These are phyloP conservation scores for Aphelenchoides bicaudatus DNA, from an alignment of 2,888 invertebrate species.

Conservation along the genomic window DNA sequence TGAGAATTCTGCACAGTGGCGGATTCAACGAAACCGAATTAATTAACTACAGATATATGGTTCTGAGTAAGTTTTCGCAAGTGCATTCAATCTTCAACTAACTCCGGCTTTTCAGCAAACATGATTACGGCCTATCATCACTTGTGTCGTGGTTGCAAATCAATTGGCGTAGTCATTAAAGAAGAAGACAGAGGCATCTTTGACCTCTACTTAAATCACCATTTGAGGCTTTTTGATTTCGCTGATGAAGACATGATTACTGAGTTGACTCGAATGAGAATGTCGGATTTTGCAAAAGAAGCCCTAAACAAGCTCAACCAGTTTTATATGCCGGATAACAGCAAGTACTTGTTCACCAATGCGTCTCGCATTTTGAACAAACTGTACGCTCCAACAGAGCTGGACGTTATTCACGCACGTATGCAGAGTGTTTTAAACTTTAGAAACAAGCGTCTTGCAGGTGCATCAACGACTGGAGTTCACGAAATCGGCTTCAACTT, in stretches of 20 bases:
- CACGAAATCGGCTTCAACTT: slow-evolving; percentile 35
- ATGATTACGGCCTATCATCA: slow-evolving; percentile 27
- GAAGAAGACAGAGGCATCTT: slow-evolving; percentile 20
- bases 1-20: slow-evolving; percentile 32
- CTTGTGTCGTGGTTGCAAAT: slow-evolving; percentile 17
- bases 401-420: slow-evolving; percentile 31
- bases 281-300: slow-evolving; percentile 10
- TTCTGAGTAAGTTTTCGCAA: background rate
- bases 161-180: slow-evolving; percentile 6
- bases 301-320: slow-evolving; percentile 21
- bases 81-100: too few species aligned
- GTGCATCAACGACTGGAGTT: slow-evolving; percentile 35
- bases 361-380: slow-evolving; percentile 30
- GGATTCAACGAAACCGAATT: slow-evolving; percentile 39
- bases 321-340: slow-evolving; percentile 34
- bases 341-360: slow-evolving; percentile 28
- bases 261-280: slow-evolving; percentile 17
- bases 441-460: slow-evolving; percentile 10
- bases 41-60: slow-evolving; percentile 28
- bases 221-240: slow-evolving; percentile 25
- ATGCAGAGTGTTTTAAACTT: background rate
- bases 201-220: slow-evolving; percentile 17
- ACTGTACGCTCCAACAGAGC: slow-evolving; percentile 27
- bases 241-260: slow-evolving; percentile 30
- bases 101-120: slow-evolving; percentile 29